Conservation (phyloP, 2,797 vertebrate species). For the Phyllotis vaccarum region DNA sequence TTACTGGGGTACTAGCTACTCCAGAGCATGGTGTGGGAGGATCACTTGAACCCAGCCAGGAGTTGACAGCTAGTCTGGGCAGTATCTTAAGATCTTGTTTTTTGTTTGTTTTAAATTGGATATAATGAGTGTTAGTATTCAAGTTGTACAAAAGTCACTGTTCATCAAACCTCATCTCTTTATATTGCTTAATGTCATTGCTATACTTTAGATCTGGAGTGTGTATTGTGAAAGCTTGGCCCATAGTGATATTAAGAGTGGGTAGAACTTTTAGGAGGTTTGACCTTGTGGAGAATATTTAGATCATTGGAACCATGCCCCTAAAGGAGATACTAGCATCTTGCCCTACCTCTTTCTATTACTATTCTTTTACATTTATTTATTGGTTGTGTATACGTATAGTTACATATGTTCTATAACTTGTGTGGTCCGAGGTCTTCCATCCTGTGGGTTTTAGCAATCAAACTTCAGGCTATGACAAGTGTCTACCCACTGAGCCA, state of each 20-base stretch:
- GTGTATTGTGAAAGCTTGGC: neutral
- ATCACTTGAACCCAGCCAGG: neutral
- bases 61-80: neutral
- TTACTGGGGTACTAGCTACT: neutral
- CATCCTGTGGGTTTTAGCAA: neutral
- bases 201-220: neutral
- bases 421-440: neutral
- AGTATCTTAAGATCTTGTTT: neutral
- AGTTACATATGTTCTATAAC: neutral
- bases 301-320: neutral
- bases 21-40: neutral
- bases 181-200: too few relatives aligned
- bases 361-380: neutral
- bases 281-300: neutral
- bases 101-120: neutral
- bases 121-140: neutral
- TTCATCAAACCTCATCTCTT: neutral
- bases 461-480: neutral
- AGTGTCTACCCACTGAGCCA: neutral
- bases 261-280: neutral
- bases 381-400: neutral
- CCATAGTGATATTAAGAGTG: neutral
- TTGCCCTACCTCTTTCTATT: neutral
- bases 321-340: neutral
- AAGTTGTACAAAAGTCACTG: neutral